Conservation (phyloP, 2,797 vertebrate species). For the Sebastes ruberrimus region DNA sequence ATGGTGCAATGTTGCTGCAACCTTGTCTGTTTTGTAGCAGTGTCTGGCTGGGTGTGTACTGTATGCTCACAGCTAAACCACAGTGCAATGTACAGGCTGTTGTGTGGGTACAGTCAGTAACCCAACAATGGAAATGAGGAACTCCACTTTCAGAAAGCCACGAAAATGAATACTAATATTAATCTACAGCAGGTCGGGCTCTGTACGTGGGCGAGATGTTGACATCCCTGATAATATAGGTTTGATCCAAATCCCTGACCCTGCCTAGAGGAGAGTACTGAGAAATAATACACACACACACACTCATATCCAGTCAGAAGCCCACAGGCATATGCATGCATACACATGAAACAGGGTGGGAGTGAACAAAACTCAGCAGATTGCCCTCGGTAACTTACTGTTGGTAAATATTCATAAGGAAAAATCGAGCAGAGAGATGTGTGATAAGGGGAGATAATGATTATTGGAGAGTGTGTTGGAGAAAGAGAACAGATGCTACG, state of each 20-base stretch:
- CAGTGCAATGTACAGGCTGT: not conserved
- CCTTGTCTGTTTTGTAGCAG: conserved; percentile 7
- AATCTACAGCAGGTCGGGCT: not conserved
- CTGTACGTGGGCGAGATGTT: conserved; percentile 24
- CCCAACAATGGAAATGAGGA: not conserved
- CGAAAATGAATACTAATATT: not conserved
- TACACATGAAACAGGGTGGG: conserved; percentile 38
- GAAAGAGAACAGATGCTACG: conserved; percentile 38
- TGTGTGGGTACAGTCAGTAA: not conserved
- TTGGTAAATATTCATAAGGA: conserved; percentile 73
- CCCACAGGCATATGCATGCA: conserved; percentile 27
- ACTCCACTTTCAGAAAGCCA: not conserved
- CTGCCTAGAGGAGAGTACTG: conserved; percentile 32
- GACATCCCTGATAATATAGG: conserved; percentile 37
- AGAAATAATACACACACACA: conserved; percentile 14
- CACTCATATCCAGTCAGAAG: not conserved
- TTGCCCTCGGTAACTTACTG: conserved; percentile 46
- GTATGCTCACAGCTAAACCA: not conserved
- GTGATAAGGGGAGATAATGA: conserved; percentile 38
- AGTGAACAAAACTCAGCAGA: conserved; percentile 50
- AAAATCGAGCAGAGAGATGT: conserved; percentile 31
- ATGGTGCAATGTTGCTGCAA: conserved; percentile 53
- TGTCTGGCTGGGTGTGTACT: not conserved
- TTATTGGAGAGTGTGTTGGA: conserved; percentile 19
- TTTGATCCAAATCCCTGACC: conserved; percentile 53